Evolutionary conservation across 2,113 vertebrate genomes (phyloP).

Genomic region (Glaucomys volans): DNA sequence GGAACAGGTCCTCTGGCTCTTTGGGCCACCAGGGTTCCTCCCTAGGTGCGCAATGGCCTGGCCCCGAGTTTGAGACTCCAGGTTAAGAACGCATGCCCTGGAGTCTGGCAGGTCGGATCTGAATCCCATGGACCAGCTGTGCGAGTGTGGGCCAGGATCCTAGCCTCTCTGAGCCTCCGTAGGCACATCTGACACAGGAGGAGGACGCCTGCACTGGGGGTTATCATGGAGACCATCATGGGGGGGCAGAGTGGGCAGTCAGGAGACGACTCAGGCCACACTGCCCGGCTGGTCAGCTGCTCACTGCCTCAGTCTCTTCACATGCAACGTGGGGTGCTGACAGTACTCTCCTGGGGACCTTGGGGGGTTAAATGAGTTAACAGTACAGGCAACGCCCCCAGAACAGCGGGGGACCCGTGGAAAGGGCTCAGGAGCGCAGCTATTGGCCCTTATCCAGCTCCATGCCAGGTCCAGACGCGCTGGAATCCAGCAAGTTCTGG

Average conservation of each 20-base stretch:
- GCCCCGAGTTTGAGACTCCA: background rate
- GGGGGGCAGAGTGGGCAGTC: background rate
- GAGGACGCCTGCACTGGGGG: background rate
- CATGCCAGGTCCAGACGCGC: background rate
- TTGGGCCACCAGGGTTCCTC: accelerated
- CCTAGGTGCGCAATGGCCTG: accelerated
- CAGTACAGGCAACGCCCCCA: background rate
- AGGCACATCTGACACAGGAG: background rate
- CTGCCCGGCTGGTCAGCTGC: background rate
- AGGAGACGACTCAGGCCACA: accelerated
- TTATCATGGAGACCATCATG: too few species aligned
- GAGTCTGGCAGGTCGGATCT: background rate
- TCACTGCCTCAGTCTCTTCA: background rate
- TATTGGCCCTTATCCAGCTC: background rate
- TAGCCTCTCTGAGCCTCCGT: background rate
- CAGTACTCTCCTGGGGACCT: background rate
- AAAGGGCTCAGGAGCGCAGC: accelerated
- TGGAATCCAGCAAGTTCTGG: accelerated
- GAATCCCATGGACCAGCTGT: background rate
- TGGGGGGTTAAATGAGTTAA: background rate
- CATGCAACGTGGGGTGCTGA: background rate
- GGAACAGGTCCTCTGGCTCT: background rate
- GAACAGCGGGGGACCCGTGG: background rate
- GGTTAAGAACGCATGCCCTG: background rate
- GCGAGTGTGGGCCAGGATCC: background rate